Conservation (phyloP, 1,140 invertebrate genomes). For the Diorhabda elongata region DNA sequence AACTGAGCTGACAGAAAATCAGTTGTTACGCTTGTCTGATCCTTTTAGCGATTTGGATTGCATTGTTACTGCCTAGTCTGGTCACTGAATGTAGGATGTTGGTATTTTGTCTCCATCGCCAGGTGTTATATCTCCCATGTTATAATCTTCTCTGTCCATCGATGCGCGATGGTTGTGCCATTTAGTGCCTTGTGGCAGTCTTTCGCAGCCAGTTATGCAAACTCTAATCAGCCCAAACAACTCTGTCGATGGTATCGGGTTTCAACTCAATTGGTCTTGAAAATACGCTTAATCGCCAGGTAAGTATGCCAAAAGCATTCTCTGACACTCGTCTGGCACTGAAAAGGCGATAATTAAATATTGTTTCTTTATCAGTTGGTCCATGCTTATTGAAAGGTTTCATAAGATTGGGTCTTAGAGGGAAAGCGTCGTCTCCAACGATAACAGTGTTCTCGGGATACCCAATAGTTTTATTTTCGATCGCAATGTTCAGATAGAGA, state of each 20-base stretch:
- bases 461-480: slow-evolving; percentile 12
- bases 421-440: slow-evolving; percentile 19
- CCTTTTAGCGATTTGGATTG: neutral
- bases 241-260: slow-evolving; percentile 16
- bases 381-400: slow-evolving; percentile 11
- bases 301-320: slow-evolving; percentile 50
- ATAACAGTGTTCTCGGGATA: slow-evolving; percentile 11
- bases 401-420: slow-evolving; percentile 20
- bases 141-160: slow-evolving; percentile 22
- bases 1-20: slow-evolving; percentile 7
- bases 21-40: slow-evolving; percentile 15
- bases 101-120: slow-evolving; percentile 18
- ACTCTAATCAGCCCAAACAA: slow-evolving; percentile 16
- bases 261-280: slow-evolving; percentile 27
- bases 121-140: slow-evolving; percentile 23
- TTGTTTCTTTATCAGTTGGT: slow-evolving; percentile 32
- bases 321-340: slow-evolving; percentile 45
- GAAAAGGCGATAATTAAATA: slow-evolving; percentile 47
- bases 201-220: slow-evolving; percentile 29
- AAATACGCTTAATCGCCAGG: slow-evolving; percentile 41
- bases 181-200: slow-evolving; percentile 16
- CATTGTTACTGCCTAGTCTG: slow-evolving; percentile 13
- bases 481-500: slow-evolving; percentile 28
- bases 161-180: slow-evolving; percentile 12
- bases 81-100: slow-evolving; percentile 23